A percentile compares a stretch with the other conserved stretches of the same genome.
Evolutionary conservation across 2,888 invertebrate species (phyloP).

Genomic region (Parascotia fuliginaria): DNA sequence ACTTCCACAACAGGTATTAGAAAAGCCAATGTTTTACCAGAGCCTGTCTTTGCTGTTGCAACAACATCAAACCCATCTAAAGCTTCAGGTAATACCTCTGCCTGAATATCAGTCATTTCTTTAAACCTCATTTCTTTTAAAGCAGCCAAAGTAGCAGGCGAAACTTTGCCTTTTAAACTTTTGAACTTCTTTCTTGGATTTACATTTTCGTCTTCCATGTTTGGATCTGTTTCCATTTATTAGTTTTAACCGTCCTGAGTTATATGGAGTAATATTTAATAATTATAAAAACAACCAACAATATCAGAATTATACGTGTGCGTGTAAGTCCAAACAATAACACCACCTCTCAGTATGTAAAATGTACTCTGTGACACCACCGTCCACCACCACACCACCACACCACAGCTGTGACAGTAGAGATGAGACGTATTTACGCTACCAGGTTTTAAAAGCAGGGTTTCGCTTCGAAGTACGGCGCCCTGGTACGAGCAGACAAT

Average conservation of each 20-base stretch:
- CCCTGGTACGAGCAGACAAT: no score
- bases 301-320: no score
- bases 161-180: slow-evolving; percentile 87
- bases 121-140: slow-evolving; percentile 95
- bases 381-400: no score
- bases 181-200: slow-evolving; percentile 73
- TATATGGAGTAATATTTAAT: no score
- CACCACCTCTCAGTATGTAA: no score
- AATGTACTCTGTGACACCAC: no score
- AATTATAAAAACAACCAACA: background rate
- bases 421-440: no score
- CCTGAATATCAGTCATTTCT: slow-evolving; percentile 97
- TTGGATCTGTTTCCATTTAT: background rate
- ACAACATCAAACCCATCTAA: slow-evolving; percentile 96
- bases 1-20: slow-evolving; percentile 97
- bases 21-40: slow-evolving; percentile 98
- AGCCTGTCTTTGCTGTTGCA: slow-evolving; percentile 98
- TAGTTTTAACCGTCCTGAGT: background rate
- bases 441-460: no score
- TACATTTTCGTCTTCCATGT: slow-evolving; percentile 49
- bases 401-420: no score
- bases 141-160: slow-evolving; percentile 90
- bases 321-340: no score
- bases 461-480: no score
- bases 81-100: slow-evolving; percentile 93